Conservation (phyloP, 1,140 invertebrate genomes). For the Drosophila aff. region DNA sequence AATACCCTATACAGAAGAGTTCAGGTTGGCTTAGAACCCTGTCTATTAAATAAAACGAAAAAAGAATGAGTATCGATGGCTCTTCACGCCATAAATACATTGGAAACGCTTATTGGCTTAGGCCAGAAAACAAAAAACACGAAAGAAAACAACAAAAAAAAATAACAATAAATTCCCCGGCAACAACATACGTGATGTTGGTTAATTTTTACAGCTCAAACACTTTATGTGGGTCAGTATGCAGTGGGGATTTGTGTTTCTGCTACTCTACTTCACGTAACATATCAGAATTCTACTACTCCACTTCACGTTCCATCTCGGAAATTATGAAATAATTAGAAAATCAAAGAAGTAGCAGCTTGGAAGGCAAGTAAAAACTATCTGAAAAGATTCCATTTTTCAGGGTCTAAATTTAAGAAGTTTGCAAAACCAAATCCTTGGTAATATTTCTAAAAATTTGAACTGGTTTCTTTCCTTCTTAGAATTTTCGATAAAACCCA, state of each 20-base stretch:
- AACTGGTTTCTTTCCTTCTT: background rate
- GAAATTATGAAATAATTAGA: slow-evolving; percentile 1
- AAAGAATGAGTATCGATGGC: slow-evolving; percentile 16
- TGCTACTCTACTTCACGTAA: slow-evolving; percentile 11
- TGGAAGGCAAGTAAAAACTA: background rate
- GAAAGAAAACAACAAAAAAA: background rate
- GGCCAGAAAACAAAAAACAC: background rate
- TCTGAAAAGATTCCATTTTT: background rate
- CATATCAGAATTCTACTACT: slow-evolving; percentile 11
- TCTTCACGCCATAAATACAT: slow-evolving; percentile 22
- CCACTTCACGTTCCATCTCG: slow-evolving; percentile 6
- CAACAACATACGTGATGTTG: slow-evolving; percentile 42
- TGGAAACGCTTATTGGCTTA: slow-evolving; percentile 63
- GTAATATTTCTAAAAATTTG: background rate
- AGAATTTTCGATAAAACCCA: background rate
- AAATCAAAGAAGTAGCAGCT: background rate
- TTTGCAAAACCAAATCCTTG: too few species aligned
- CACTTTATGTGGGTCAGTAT: slow-evolving; percentile 55
- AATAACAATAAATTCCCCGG: slow-evolving; percentile 48
- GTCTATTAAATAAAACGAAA: background rate
- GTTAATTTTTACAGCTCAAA: slow-evolving; percentile 21
- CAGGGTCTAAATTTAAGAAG: background rate
- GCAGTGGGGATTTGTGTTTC: background rate
- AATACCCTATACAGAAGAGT: slow-evolving; percentile 15
- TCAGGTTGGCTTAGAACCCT: background rate